These are phyloP conservation scores for Acrobasis suavella DNA, from an alignment of 2,888 invertebrate genomes.

Conservation along the genomic window DNA sequence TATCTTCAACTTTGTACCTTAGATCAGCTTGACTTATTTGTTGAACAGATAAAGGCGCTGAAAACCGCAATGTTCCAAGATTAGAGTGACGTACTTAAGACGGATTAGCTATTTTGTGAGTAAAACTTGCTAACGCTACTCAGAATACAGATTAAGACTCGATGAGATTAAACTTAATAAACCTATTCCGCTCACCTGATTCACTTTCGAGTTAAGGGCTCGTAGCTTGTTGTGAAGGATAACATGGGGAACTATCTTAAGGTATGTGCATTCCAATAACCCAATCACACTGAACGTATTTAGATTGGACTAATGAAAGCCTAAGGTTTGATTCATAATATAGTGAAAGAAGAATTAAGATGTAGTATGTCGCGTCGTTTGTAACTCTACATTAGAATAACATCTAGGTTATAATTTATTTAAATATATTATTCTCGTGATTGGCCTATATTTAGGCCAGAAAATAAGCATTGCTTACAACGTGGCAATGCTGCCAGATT, in stretches of 20 bases:
- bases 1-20: not conserved
- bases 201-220: conserved; percentile 7
- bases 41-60: not conserved
- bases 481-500: too few relatives aligned
- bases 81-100: conserved; percentile 11
- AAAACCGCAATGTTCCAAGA: conserved; percentile 5
- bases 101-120: conserved; percentile 19
- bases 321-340: too few relatives aligned
- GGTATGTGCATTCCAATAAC: not conserved
- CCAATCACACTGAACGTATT: not conserved
- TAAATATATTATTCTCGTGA: too few relatives aligned
- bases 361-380: too few relatives aligned
- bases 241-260: not conserved
- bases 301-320: not conserved
- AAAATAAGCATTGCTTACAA: too few relatives aligned
- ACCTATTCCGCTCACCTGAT: conserved; percentile 17
- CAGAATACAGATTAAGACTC: conserved; percentile 18
- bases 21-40: not conserved
- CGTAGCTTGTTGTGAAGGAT: conserved; percentile 9
- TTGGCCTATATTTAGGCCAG: too few relatives aligned
- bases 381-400: too few relatives aligned
- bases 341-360: too few relatives aligned
- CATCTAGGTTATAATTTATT: too few relatives aligned
- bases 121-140: conserved; percentile 14
- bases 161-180: conserved; percentile 18